A percentile compares a stretch with the other conserved stretches of the same genome.
Evolutionary conservation across 2,888 invertebrate genomes (phyloP).

Genomic region (Epinotia demarniana): DNA sequence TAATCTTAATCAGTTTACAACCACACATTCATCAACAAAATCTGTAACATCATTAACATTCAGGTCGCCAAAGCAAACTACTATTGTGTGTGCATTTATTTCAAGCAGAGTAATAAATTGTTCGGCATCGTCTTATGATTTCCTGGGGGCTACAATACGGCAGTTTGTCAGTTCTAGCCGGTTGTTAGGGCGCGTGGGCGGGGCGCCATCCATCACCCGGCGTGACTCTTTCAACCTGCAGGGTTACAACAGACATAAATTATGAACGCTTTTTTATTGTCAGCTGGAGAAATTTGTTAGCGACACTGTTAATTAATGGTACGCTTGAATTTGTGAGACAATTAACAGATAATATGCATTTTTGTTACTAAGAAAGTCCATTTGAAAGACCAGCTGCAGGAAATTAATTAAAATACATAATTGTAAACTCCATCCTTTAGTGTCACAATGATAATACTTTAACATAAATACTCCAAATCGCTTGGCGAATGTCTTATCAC

Average conservation of each 20-base stretch:
- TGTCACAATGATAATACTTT: background rate
- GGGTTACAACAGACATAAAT: constrained; percentile 77
- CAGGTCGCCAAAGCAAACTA: constrained; percentile 48
- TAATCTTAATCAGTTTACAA: constrained; percentile 15
- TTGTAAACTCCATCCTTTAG: background rate
- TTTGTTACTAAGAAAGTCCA: constrained; percentile 11
- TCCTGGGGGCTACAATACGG: constrained; percentile 69
- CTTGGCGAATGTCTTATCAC: background rate
- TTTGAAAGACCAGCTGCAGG: constrained; percentile 6
- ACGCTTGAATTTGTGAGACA: constrained; percentile 58
- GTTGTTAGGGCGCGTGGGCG: constrained; percentile 75
- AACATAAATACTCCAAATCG: background rate
- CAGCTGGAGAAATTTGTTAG: constrained; percentile 76
- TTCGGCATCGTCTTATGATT: constrained; percentile 70
- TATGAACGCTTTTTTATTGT: constrained; percentile 73
- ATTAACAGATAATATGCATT: constrained; percentile 38
- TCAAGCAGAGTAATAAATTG: constrained; percentile 67
- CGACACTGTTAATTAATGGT: constrained; percentile 78
- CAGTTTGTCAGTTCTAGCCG: constrained; percentile 79
- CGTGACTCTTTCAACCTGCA: constrained; percentile 83
- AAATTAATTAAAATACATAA: background rate
- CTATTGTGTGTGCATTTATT: constrained; percentile 54
- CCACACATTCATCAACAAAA: constrained; percentile 10
- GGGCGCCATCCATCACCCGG: constrained; percentile 80
- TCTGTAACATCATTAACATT: constrained; percentile 50